Conservation (phyloP, 1,140 invertebrate genomes). For the Intoshia linei region DNA sequence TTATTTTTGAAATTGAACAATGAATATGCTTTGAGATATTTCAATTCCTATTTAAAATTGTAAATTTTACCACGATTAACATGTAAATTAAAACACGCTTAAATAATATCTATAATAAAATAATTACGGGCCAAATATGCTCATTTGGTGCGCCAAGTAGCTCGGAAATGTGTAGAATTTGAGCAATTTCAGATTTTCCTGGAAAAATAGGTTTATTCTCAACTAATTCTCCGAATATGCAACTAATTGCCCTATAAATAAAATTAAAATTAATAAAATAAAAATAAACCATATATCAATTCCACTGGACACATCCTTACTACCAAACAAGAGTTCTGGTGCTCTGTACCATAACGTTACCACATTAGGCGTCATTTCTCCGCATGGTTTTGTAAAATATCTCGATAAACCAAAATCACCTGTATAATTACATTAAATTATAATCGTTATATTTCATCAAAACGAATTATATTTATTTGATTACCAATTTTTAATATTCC, state of each 20-base stretch:
- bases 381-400: constrained; percentile 81
- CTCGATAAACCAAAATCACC: constrained; percentile 87
- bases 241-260: constrained; percentile 94
- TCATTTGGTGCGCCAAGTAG: constrained; percentile 75
- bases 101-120: too few relatives aligned
- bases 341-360: constrained; percentile 91
- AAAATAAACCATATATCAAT: too few relatives aligned
- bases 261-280: too few relatives aligned
- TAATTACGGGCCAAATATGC: constrained; percentile 66
- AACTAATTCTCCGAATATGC: constrained; percentile 83
- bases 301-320: constrained; percentile 25
- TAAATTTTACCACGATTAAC: too few relatives aligned
- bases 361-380: constrained; percentile 72
- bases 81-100: too few relatives aligned
- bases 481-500: constrained; percentile 39
- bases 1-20: too few relatives aligned
- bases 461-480: too few relatives aligned
- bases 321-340: constrained; percentile 51
- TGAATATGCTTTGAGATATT: too few relatives aligned
- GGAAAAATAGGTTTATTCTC: constrained; percentile 74
- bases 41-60: too few relatives aligned
- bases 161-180: too few relatives aligned
- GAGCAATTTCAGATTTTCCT: constrained; percentile 72
- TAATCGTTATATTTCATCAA: too few relatives aligned
- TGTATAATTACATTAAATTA: too few relatives aligned